Evolutionary conservation across 2,888 invertebrate species (phyloP).

Genomic region (Brachyptera putata): DNA sequence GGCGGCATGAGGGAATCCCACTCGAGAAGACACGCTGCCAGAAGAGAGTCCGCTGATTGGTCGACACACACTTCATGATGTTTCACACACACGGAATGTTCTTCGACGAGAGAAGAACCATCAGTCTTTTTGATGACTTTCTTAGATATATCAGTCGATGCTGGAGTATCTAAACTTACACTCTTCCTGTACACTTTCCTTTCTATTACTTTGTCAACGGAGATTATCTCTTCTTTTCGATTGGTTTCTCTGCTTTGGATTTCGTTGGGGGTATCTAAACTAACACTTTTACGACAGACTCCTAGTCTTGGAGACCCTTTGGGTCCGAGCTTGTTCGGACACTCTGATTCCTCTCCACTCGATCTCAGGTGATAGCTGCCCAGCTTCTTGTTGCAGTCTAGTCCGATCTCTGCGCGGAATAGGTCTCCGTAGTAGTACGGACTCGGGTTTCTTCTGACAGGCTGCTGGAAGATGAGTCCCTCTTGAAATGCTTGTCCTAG

Average conservation of each 20-base stretch:
- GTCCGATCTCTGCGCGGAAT: conserved; percentile 50
- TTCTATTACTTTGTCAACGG: neutral
- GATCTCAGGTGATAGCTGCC: conserved; percentile 44
- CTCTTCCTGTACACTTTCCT: conserved; percentile 24
- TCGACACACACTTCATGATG: too few relatives aligned
- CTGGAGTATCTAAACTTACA: conserved; percentile 21
- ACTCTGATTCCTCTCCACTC: conserved; percentile 43
- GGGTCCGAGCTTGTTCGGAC: conserved; percentile 16
- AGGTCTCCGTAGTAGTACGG: conserved; percentile 81
- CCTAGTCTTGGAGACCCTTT: conserved; percentile 31
- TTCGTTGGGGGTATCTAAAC: conserved; percentile 70
- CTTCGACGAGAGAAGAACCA: neutral
- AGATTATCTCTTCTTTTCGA: too few relatives aligned
- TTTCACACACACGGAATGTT: neutral
- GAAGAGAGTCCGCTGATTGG: conserved; percentile 22
- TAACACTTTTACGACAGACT: conserved; percentile 66
- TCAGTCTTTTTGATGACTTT: neutral
- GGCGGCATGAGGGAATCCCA: conserved; percentile 59
- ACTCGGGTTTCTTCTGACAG: conserved; percentile 54
- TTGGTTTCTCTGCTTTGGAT: too few relatives aligned
- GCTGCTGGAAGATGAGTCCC: neutral
- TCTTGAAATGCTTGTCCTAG: neutral
- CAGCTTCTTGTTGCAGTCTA: conserved; percentile 38
- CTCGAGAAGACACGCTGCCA: conserved; percentile 32
- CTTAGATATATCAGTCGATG: neutral